A percentile compares a stretch with the other conserved stretches of the same genome.
phyloP scores from a whole-genome alignment of 2,888 invertebrate genomes.

The Calephelis perditalis region DNA sequence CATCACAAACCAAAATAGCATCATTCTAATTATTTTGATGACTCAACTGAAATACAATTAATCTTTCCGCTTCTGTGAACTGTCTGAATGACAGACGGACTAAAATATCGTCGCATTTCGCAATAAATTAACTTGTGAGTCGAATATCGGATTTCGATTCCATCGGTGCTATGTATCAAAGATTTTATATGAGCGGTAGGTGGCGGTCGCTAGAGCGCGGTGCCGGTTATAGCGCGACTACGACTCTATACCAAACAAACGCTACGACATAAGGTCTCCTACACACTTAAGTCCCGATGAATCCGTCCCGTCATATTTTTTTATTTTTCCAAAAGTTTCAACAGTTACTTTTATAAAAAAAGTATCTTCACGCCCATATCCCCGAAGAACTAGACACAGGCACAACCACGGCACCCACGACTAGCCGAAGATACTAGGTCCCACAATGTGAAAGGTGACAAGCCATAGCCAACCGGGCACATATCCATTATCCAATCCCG shows the following conservation, averaged over 20 bases:
- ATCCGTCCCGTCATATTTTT: no score
- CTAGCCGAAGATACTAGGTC: no score
- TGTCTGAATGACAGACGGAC: slow-evolving; percentile 75
- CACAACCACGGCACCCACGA: no score
- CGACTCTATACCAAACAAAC: not conserved
- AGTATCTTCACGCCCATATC: no score
- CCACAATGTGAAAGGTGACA: no score
- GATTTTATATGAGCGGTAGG: slow-evolving; percentile 60
- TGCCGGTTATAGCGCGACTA: slow-evolving; percentile 38
- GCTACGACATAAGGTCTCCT: not conserved
- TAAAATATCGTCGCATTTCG: slow-evolving; percentile 75
- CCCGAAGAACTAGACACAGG: no score
- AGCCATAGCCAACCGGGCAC: no score
- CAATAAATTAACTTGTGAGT: slow-evolving; percentile 72
- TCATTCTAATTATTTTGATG: slow-evolving; percentile 79
- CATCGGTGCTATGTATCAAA: slow-evolving; percentile 76
- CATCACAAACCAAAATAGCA: slow-evolving; percentile 77
- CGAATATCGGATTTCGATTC: slow-evolving; percentile 76
- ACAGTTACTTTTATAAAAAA: no score
- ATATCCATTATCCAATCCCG: no score
- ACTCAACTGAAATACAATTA: slow-evolving; percentile 78
- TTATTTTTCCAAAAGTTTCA: no score
- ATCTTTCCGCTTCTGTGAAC: slow-evolving; percentile 76
- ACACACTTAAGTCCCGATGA: no score
- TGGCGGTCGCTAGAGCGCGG: slow-evolving; percentile 58